Conservation (phyloP, 2,113 vertebrate species). For the Alaudala cheleensis region DNA sequence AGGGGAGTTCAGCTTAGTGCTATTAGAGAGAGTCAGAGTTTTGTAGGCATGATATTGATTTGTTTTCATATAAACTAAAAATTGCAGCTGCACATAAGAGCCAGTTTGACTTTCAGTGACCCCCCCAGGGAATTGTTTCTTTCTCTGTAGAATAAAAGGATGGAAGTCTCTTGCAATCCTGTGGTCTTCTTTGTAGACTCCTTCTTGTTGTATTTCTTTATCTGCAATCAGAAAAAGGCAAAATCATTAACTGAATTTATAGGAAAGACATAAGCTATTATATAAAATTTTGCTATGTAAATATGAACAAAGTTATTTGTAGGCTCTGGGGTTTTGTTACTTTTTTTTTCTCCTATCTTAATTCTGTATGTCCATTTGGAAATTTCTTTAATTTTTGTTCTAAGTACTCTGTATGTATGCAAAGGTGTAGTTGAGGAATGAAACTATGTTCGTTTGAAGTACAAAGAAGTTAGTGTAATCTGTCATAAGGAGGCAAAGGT, state of each 20-base stretch:
- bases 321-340: background rate
- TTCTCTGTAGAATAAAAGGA: slow-evolving; percentile 30
- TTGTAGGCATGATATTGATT: slow-evolving; percentile 28
- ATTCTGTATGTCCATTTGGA: background rate
- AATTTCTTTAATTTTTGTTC: slow-evolving; percentile 8
- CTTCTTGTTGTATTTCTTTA: background rate
- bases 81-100: slow-evolving; percentile 11
- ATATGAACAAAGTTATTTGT: slow-evolving; percentile 45
- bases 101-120: slow-evolving; percentile 15
- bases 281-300: slow-evolving; percentile 73
- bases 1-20: slow-evolving; percentile 5
- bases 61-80: slow-evolving; percentile 51
- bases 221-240: background rate
- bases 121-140: slow-evolving; percentile 22
- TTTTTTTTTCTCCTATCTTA: background rate
- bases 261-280: slow-evolving; percentile 64
- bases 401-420: background rate
- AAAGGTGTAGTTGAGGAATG: background rate
- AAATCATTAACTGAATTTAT: slow-evolving; percentile 3
- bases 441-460: background rate
- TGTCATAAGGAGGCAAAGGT: background rate
- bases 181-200: background rate
- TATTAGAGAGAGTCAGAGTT: background rate
- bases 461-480: background rate
- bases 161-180: slow-evolving; percentile 10